A percentile compares a stretch with the other conserved stretches of the same genome.
Conservation (phyloP, 2,113 vertebrate species). For the Stegastes partitus region DNA sequence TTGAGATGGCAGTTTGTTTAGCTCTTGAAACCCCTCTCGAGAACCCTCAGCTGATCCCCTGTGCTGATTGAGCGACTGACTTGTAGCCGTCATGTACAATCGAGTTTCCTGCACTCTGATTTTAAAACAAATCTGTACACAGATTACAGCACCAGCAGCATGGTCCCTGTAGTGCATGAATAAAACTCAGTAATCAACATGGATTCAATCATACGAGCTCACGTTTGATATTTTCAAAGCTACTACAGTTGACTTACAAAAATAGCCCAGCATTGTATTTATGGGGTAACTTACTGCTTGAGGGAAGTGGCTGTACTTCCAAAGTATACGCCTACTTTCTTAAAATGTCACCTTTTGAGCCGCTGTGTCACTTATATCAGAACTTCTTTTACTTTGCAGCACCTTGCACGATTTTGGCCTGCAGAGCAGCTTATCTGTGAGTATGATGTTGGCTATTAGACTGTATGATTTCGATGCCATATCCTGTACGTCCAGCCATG, state of each 20-base stretch:
- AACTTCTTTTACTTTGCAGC: neutral
- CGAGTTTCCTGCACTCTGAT: neutral
- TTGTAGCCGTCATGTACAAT: neutral
- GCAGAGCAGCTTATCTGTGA: neutral
- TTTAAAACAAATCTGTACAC: neutral
- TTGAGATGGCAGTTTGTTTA: slow-evolving; percentile 29
- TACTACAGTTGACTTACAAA: neutral
- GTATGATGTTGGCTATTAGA: neutral
- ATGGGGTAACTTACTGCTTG: neutral
- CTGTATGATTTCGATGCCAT: neutral
- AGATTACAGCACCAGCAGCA: neutral
- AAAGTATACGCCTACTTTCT: neutral
- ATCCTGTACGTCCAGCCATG: neutral
- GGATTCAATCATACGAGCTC: neutral
- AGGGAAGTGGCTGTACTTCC: neutral
- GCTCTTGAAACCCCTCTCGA: slow-evolving; percentile 49
- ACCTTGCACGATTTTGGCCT: neutral
- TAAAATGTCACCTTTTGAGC: neutral
- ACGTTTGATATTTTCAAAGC: neutral
- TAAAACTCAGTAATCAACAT: neutral
- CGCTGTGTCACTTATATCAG: neutral
- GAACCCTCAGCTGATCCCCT: neutral
- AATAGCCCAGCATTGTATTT: neutral
- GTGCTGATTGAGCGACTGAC: slow-evolving; percentile 13
- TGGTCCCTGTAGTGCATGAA: neutral